Conservation (phyloP, 35 echinoderm and acorn worm genomes). For the Ophiothrix spiculata region DNA sequence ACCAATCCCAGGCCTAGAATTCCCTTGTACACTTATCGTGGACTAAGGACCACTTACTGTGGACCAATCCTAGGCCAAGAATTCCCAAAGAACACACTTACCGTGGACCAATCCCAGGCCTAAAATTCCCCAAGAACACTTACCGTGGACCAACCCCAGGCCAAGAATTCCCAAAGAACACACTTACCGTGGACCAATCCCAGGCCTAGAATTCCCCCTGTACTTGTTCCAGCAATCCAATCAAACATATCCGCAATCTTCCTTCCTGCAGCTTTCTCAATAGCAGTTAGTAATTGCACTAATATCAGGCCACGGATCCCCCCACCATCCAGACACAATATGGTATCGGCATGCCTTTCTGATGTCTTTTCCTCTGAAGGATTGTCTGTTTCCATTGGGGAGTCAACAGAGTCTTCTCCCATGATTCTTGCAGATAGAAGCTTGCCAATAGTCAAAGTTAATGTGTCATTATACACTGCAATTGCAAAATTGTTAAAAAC, state of each 20-base stretch:
- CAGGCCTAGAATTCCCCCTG: conserved; percentile 89
- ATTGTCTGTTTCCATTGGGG: conserved; percentile 21
- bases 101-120: too few relatives aligned
- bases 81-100: too few relatives aligned
- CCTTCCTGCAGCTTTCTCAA: conserved; percentile 80
- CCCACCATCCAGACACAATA: conserved; percentile 86
- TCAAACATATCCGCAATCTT: conserved; percentile 86
- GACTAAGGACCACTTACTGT: too few relatives aligned
- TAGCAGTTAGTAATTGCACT: conserved; percentile 68
- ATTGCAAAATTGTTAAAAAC: too few relatives aligned
- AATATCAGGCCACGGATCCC: conserved; percentile 84
- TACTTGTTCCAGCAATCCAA: conserved; percentile 97
- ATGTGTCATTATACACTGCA: conserved; percentile 83
- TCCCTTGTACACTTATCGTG: too few relatives aligned
- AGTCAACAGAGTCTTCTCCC: conserved; percentile 12
- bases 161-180: conserved; percentile 80
- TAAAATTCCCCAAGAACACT: conserved; percentile 93
- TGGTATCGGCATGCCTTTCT: conserved; percentile 53
- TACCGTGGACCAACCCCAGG: conserved; percentile 66
- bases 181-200: conserved; percentile 78
- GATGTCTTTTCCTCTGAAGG: background rate
- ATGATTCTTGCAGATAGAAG: background rate
- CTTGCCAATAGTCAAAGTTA: conserved; percentile 43
- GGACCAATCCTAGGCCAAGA: too few relatives aligned
- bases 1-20: too few relatives aligned